Evolutionary conservation across 1,140 invertebrate species (phyloP).

Genomic region (Drosophila bocki): DNA sequence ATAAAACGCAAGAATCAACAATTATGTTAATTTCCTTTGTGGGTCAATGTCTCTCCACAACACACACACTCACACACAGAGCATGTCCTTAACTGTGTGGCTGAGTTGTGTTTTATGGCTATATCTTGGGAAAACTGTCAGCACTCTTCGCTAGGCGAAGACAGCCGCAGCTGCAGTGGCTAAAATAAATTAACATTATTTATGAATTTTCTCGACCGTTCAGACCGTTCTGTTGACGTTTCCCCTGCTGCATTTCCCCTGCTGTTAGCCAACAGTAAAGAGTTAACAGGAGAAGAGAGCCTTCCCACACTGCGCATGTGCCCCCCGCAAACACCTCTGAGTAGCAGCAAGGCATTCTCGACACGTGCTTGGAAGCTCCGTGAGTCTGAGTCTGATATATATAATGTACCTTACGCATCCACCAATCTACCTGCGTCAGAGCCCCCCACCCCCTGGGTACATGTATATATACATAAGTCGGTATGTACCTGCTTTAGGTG

Average conservation of each 20-base stretch:
- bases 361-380: conserved; percentile 65
- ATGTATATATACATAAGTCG: conserved; percentile 49
- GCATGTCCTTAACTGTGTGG: neutral
- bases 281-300: conserved; percentile 14
- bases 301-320: conserved; percentile 55
- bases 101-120: conserved; percentile 49
- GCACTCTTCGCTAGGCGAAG: conserved; percentile 34
- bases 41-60: conserved; percentile 67
- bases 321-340: conserved; percentile 48
- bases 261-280: conserved; percentile 28
- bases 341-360: conserved; percentile 3
- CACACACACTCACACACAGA: conserved; percentile 15
- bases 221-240: conserved; percentile 1
- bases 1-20: conserved; percentile 74
- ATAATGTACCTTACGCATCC: conserved; percentile 83
- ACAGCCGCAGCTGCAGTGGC: conserved; percentile 46
- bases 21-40: conserved; percentile 78
- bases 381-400: conserved; percentile 56
- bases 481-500: conserved; percentile 78
- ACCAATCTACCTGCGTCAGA: conserved; percentile 85
- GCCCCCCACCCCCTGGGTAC: conserved; percentile 31
- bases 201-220: conserved; percentile 40
- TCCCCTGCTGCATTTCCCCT: conserved; percentile 62
- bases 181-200: conserved; percentile 70
- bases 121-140: conserved; percentile 59